A percentile compares a stretch with the other conserved stretches of the same genome.
Conservation (phyloP, 2,888 invertebrate species). For the Enchytraeus crypticus region DNA sequence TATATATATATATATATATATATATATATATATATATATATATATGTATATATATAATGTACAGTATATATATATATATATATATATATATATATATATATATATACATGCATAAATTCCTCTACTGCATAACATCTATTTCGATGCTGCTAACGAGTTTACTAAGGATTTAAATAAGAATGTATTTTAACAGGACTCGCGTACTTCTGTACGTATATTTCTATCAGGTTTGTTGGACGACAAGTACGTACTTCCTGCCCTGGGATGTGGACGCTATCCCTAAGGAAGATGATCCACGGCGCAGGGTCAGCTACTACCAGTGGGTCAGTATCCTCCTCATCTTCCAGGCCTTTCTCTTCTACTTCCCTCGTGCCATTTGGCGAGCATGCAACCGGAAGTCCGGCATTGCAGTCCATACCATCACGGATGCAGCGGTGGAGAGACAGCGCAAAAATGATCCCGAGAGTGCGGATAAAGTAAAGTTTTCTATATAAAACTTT, state of each 20-base stretch:
- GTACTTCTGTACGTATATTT: neutral
- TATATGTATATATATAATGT: neutral
- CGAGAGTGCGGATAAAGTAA: slow-evolving; percentile 5
- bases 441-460: slow-evolving; percentile 5
- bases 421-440: slow-evolving; percentile 19
- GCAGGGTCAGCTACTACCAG: slow-evolving; percentile 27
- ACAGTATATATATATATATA: neutral
- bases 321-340: slow-evolving; percentile 27
- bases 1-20: too few species aligned
- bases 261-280: slow-evolving; percentile 22
- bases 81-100: neutral
- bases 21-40: too few species aligned
- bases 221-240: slow-evolving; percentile 50
- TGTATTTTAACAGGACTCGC: too few species aligned
- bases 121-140: neutral
- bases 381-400: slow-evolving; percentile 40
- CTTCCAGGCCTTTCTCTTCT: slow-evolving; percentile 28
- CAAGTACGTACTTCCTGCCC: slow-evolving; percentile 52
- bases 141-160: neutral
- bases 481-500: too few species aligned
- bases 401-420: slow-evolving; percentile 23
- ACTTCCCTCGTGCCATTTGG: slow-evolving; percentile 51
- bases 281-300: slow-evolving; percentile 10
- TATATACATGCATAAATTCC: neutral
- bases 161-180: too few species aligned